Percentiles rank a stretch among this genome's conserved stretches.
Evolutionary conservation across 2,113 vertebrate genomes (phyloP).

Genomic region (Synodontis membranacea): DNA sequence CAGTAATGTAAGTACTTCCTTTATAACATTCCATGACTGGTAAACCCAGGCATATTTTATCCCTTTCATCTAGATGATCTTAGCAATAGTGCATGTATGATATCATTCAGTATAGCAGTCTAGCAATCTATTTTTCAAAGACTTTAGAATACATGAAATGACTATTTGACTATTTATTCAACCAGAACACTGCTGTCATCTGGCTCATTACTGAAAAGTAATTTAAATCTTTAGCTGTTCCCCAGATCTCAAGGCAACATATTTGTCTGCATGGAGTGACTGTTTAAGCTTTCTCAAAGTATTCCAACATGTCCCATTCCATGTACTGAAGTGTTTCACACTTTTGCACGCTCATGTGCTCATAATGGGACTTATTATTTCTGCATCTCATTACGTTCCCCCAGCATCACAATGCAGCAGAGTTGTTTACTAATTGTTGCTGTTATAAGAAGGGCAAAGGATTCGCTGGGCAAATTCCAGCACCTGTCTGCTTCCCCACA

Average conservation of each 20-base stretch:
- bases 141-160: neutral
- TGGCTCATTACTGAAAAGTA: neutral
- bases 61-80: neutral
- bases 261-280: neutral
- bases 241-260: neutral
- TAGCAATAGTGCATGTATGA: neutral
- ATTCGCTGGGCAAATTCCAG: conserved; percentile 39
- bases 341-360: neutral
- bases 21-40: neutral
- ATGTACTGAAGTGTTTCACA: neutral
- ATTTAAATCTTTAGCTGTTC: neutral
- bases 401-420: conserved; percentile 31
- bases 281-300: neutral
- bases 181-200: neutral
- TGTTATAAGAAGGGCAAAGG: conserved; percentile 52
- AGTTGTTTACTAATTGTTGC: conserved; percentile 60
- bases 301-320: neutral
- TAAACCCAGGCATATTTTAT: neutral
- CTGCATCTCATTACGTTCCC: conserved; percentile 59
- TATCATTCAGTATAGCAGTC: neutral
- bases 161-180: neutral
- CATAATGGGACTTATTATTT: conserved; percentile 38
- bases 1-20: neutral
- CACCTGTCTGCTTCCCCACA: conserved; percentile 44
- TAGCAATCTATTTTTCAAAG: neutral